Evolutionary conservation across 2,888 invertebrate genomes (phyloP).

Genomic region (Phrixothrix hirtus): DNA sequence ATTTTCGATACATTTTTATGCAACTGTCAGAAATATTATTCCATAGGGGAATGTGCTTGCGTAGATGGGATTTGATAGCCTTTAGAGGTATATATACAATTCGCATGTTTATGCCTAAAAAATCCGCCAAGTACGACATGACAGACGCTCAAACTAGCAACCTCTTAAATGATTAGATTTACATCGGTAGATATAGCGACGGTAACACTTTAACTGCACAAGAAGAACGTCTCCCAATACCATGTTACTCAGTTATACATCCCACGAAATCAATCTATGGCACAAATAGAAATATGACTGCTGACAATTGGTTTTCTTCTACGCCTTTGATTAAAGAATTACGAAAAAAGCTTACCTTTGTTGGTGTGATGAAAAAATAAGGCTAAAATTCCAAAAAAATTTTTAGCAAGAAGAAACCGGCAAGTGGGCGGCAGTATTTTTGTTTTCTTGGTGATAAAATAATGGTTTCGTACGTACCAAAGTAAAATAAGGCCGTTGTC

Average conservation of each 20-base stretch:
- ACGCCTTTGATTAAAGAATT: slow-evolving; percentile 1
- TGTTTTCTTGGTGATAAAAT: slow-evolving; percentile 1
- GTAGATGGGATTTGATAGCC: too few species aligned
- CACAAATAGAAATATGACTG: too few species aligned
- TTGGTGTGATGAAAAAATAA: slow-evolving; percentile 2
- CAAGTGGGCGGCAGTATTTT: background rate
- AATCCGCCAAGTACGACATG: too few species aligned
- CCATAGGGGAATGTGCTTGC: too few species aligned
- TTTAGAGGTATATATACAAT: too few species aligned
- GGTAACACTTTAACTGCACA: too few species aligned
- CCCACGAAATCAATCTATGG: too few species aligned
- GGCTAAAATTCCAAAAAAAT: slow-evolving; percentile 2
- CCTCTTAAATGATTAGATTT: too few species aligned
- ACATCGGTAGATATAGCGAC: slow-evolving; percentile 1
- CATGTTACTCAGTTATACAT: slow-evolving; percentile 1
- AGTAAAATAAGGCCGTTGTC: slow-evolving; percentile 1
- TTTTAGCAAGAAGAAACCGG: background rate
- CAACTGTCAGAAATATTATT: too few species aligned
- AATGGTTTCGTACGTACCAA: slow-evolving; percentile 3
- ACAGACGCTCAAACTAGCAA: too few species aligned
- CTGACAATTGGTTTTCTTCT: slow-evolving; percentile 3
- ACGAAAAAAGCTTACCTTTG: background rate
- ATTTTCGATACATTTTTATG: too few species aligned
- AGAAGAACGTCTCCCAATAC: background rate
- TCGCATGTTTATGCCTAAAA: too few species aligned